Evolutionary conservation across 2,888 invertebrate genomes (phyloP).

Genomic region (Bhutanitis thaidina): DNA sequence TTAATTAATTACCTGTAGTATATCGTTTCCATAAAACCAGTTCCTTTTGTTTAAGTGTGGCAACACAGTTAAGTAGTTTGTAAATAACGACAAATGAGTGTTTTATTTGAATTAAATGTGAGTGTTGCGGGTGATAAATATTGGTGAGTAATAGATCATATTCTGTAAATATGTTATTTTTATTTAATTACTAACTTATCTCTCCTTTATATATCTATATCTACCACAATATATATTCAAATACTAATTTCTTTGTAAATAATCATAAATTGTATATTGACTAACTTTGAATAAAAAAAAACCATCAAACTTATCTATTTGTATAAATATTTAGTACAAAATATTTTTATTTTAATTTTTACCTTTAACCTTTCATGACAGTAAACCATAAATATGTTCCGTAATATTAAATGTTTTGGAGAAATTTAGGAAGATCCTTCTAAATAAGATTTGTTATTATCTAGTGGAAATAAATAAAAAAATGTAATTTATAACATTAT

Average conservation of each 20-base stretch:
- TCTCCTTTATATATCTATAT: background rate
- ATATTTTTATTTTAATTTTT: too few species aligned
- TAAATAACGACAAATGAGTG: conserved; percentile 14
- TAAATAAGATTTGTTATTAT: too few species aligned
- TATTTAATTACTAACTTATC: conserved; percentile 3
- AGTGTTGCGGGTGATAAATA: conserved; percentile 3
- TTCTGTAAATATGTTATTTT: conserved; percentile 3
- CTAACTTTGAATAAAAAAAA: too few species aligned
- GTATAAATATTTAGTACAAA: too few species aligned
- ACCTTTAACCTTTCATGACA: too few species aligned
- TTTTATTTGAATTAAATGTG: conserved; percentile 4
- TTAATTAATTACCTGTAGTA: background rate
- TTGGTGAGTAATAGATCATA: conserved; percentile 12
- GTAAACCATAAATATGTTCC: too few species aligned
- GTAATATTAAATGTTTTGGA: too few species aligned
- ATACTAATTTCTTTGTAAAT: too few species aligned
- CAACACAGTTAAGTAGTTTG: background rate
- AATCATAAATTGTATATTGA: too few species aligned
- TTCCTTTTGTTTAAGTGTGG: background rate
- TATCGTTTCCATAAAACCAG: background rate
- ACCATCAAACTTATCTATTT: too few species aligned
- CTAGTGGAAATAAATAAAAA: too few species aligned
- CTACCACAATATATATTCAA: background rate
- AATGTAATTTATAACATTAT: background rate
- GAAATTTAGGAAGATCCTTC: too few species aligned